Base-by-base conservation (phyloP, 2,113 vertebrate genomes). In the Sialia sialis region DNA sequence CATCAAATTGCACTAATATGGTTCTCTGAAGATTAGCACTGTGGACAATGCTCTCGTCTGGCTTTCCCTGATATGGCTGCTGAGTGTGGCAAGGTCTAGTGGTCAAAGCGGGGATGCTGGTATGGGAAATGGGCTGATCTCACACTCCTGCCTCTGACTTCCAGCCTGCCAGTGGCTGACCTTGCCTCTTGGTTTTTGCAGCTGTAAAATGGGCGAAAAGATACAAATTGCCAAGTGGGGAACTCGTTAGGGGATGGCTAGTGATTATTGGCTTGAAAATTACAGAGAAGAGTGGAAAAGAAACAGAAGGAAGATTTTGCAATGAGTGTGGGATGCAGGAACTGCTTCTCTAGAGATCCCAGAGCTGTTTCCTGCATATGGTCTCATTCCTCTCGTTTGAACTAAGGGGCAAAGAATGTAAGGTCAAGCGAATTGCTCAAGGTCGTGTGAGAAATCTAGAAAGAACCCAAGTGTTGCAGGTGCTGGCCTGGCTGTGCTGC, bases 1-100 rank as follows among this genome's bases (percentile, higher is more conserved):
- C 96, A 96, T 73, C 89, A 76, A 84, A 94, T 93, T 91, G 94
- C 84, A 59, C 87, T 95, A 95, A 95, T 94, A 4, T 87, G 96
- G 77, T 58, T 13, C 89, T 95, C 80, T 95, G 89, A 82, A 96
- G 95, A 94, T 95, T 95, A 95, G 89, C 17, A 1, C 68, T 72
- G 90, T 21, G 92, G 92, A 94, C 95, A 84, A 20, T 63, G 80
- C 91, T 78, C 26, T 38, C 14, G 1, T 30, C 95, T 94, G 94
- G 27, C 84, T 85, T 18, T 62, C 30, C 89, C 91, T 95, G 94
- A 95, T 95, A 89, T 0, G 62, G 56, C 41, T 91, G 66, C 30
- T 7, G 89, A 87, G 84, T 3, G 39, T 11, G 23, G 52, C 83
- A 22, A 89, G 89, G 89, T 82, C 74, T 68, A 4, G 84, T 69